phyloP scores from a whole-genome alignment of 2,113 vertebrate genomes.

The Taurulus bubalis region DNA sequence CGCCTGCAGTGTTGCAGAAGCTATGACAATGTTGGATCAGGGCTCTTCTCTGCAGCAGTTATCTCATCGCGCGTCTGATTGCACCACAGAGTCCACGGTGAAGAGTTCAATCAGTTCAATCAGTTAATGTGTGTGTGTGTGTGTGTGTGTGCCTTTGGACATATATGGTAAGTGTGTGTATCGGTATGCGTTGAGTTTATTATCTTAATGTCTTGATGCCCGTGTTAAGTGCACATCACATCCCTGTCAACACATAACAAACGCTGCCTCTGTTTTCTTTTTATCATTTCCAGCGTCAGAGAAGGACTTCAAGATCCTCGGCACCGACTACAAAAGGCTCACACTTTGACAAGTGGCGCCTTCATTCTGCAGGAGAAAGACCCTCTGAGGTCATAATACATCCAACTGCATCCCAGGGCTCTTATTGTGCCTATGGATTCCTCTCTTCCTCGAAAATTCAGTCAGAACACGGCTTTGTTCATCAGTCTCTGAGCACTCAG shows the following conservation, averaged over 20 bases:
- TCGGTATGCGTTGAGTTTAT: neutral
- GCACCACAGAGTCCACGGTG: conserved; percentile 1
- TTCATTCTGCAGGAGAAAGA: conserved; percentile 18
- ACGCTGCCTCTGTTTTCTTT: neutral
- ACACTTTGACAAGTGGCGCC: conserved; percentile 36
- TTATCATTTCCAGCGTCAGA: neutral
- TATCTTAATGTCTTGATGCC: conserved; percentile 5
- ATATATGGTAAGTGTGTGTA: neutral
- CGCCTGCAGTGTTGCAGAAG: conserved; percentile 42
- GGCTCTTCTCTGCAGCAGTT: conserved; percentile 24
- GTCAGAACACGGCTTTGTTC: conserved; percentile 31
- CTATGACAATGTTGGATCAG: conserved; percentile 33
- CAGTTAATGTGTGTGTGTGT: neutral
- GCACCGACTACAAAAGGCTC: conserved; percentile 5
- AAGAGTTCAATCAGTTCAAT: neutral
- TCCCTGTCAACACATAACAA: neutral
- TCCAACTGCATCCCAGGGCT: conserved; percentile 46
- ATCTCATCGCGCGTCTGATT: conserved; percentile 37
- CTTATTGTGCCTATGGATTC: conserved; percentile 44
- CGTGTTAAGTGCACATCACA: conserved; percentile 9
- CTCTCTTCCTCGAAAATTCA: conserved; percentile 38
- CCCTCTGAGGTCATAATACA: conserved; percentile 34
- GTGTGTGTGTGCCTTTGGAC: neutral
- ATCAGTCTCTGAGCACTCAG: conserved; percentile 6
- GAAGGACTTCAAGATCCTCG: conserved; percentile 23